Conservation (phyloP, 2,797 vertebrate species). For the Tinamus major region DNA sequence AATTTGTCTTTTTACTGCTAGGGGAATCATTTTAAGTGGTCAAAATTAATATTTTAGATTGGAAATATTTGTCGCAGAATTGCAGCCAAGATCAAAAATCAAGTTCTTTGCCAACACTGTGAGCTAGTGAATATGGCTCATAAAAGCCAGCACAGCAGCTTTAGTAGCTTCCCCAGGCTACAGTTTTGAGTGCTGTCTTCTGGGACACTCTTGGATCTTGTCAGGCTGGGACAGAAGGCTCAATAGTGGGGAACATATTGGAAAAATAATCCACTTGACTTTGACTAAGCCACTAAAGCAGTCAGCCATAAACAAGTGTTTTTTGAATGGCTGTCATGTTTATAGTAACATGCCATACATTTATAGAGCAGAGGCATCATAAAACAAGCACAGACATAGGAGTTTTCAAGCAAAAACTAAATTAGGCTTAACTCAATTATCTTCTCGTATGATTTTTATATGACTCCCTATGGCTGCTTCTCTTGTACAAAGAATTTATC, state of each 20-base stretch:
- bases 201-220: constrained; percentile 8
- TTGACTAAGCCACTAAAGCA: constrained; percentile 46
- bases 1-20: neutral
- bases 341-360: neutral
- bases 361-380: constrained; percentile 10
- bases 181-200: neutral
- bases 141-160: neutral
- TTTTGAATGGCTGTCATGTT: constrained; percentile 35
- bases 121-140: neutral
- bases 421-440: constrained; percentile 25
- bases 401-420: constrained; percentile 34
- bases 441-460: constrained; percentile 5
- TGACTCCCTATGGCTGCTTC: neutral
- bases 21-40: neutral
- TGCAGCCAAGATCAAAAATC: neutral
- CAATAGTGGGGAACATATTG: constrained; percentile 29
- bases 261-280: constrained; percentile 56
- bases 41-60: constrained; percentile 19
- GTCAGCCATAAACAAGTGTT: neutral
- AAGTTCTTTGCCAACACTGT: neutral
- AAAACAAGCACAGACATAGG: neutral
- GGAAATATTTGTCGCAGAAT: constrained; percentile 17
- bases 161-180: neutral
- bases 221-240: constrained; percentile 34
- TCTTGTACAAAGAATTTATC: neutral